Evolutionary conservation across 2,797 vertebrate species (phyloP), one percentile per base, ranked within the genome.

Genomic region (Botia kubotai): DNA sequence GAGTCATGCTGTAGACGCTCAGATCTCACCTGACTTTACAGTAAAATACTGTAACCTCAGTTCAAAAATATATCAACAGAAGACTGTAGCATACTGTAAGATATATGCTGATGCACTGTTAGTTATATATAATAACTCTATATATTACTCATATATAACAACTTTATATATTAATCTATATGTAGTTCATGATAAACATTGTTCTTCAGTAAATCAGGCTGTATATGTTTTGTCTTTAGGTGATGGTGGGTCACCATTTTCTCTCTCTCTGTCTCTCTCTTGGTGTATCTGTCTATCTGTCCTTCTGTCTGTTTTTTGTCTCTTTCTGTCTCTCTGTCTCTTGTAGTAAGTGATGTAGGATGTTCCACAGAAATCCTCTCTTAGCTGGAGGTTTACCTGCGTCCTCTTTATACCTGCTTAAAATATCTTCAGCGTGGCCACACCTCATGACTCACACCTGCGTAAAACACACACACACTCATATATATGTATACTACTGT

Each of bases 351-450:
- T 19, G 33, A 36, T 26, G 53, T 62, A 16, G 50, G 39, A 60
- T 76, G 19, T 58, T 48, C 19, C n/a, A 21, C 29, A 17, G 67
- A 80, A 10, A 46, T 46, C 36, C 36, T 39, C 36, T 39, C 36
- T 39, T 43, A 21, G 4, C 6, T 65, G n/a, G n/a, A 17, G 74
- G 69, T 74, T 33, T 67, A 76, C 67, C 80, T 83, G 81, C 21
- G 33, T 55, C 46, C 58, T 65, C 89, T 92, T 89, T 92, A 91
- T 93, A 92, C 86, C 77, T 60, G 58, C 70, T 87, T 75, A 83
- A 89, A 93, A 93, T 90, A 92, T 86, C 81, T 17, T 76, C 89
- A 87, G 77, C 43, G 62, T 36, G 10, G 82, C 91, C 89, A 90
- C 69, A 77, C 79, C 72, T 82, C 74, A 78, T 78, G 73, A 80